Evolutionary conservation across 2,797 vertebrate genomes (phyloP).

Genomic region (Enteromius mattozi): DNA sequence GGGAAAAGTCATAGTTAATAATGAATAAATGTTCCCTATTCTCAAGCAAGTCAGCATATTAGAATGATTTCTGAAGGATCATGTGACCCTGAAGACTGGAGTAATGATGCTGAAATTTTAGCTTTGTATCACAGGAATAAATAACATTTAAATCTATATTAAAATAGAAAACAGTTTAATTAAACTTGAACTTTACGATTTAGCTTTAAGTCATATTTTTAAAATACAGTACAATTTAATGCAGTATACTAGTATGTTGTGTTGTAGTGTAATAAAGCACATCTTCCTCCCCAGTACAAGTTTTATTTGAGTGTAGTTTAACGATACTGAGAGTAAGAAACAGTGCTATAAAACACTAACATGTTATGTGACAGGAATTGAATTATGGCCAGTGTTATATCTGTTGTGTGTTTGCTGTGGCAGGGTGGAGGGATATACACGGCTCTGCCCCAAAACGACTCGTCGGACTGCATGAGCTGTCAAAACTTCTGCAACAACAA

Average conservation of each 20-base stretch:
- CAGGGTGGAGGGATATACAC: constrained; percentile 89
- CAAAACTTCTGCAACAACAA: constrained; percentile 97
- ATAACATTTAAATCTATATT: not conserved
- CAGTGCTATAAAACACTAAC: not conserved
- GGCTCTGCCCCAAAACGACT: constrained; percentile 83
- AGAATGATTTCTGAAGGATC: not conserved
- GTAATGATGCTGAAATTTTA: not conserved
- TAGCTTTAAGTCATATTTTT: not conserved
- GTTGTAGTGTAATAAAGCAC: not conserved
- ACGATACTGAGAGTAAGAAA: not conserved
- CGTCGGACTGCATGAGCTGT: constrained; percentile 87
- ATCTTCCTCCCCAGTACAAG: not conserved
- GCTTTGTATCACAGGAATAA: not conserved
- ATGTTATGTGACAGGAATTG: not conserved
- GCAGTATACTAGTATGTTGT: not conserved
- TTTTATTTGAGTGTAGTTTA: not conserved
- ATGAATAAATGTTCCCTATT: too few relatives aligned
- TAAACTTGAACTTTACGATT: too few relatives aligned
- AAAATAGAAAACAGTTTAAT: not conserved
- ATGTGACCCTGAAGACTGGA: not conserved
- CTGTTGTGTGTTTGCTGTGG: constrained; percentile 68
- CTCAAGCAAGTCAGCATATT: not conserved
- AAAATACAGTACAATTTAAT: too few relatives aligned
- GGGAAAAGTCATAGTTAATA: too few relatives aligned
- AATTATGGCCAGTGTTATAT: not conserved